A percentile compares a stretch with the other conserved stretches of the same genome.
These are phyloP conservation scores for Pluvialis apricaria DNA, from an alignment of 2,113 vertebrate genomes.

Conservation along the genomic window DNA sequence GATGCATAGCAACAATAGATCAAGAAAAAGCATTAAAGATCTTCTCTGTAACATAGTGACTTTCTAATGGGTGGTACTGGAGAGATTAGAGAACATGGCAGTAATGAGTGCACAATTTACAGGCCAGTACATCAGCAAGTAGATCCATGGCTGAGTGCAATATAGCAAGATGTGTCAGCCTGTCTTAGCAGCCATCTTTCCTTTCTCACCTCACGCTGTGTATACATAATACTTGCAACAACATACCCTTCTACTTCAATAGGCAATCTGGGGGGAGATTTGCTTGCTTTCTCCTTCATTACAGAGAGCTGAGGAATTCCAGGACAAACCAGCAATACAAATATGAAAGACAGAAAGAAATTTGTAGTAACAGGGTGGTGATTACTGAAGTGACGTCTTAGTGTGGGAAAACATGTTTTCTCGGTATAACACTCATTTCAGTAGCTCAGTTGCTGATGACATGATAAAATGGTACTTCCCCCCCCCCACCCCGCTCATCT, in stretches of 20 bases:
- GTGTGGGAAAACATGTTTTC: background rate
- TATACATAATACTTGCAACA: background rate
- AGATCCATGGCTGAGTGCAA: background rate
- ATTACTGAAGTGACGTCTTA: background rate
- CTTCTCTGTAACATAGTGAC: background rate
- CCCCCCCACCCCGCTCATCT: background rate
- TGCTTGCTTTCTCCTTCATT: background rate
- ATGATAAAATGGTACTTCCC: background rate
- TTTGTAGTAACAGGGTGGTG: background rate
- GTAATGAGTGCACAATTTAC: constrained; percentile 49
- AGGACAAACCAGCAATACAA: background rate
- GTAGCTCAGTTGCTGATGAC: background rate
- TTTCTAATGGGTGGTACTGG: background rate
- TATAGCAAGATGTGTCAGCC: background rate
- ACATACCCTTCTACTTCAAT: background rate
- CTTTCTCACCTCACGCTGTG: background rate
- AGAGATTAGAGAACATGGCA: background rate
- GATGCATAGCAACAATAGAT: background rate
- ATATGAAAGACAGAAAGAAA: background rate
- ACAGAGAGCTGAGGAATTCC: background rate
- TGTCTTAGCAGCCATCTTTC: background rate
- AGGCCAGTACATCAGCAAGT: constrained; percentile 2
- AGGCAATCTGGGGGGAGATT: background rate
- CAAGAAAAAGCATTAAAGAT: background rate
- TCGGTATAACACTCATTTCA: background rate